Evolutionary conservation across 2,113 vertebrate genomes (phyloP).

Genomic region (Collichthys lucidus): DNA sequence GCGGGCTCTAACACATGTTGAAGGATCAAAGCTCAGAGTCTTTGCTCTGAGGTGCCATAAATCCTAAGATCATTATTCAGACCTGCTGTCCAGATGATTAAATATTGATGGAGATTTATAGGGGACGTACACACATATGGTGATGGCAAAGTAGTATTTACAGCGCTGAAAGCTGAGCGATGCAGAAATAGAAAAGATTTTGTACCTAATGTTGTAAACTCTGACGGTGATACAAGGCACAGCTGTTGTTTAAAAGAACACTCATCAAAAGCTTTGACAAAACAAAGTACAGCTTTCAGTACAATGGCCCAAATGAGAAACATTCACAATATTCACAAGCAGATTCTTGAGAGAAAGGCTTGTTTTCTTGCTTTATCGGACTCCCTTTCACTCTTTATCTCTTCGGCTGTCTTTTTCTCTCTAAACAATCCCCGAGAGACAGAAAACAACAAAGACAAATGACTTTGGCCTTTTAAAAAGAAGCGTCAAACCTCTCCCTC

Average conservation of each 20-base stretch:
- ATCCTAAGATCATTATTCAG: conserved; percentile 22
- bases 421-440: conserved; percentile 69
- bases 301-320: conserved; percentile 35
- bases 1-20: conserved; percentile 5
- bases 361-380: conserved; percentile 37
- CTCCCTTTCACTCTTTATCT: conserved; percentile 55
- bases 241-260: conserved; percentile 9
- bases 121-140: conserved; percentile 6
- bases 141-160: conserved; percentile 11
- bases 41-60: conserved; percentile 22
- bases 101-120: conserved; percentile 35
- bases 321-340: conserved; percentile 36
- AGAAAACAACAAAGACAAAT: conserved; percentile 72
- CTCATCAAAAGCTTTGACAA: not conserved
- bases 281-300: conserved; percentile 31
- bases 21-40: conserved; percentile 34
- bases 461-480: conserved; percentile 76
- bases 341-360: conserved; percentile 30
- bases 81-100: conserved; percentile 46
- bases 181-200: not conserved
- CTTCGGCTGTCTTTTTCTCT: conserved; percentile 31
- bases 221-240: not conserved
- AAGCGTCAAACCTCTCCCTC: conserved; percentile 60
- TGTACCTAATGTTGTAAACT: conserved; percentile 16
- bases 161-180: not conserved